Evolutionary conservation across 2,888 invertebrate genomes (phyloP), one percentile per base, ranked within the genome.

Genomic region (Tetragonula carbonaria): DNA sequence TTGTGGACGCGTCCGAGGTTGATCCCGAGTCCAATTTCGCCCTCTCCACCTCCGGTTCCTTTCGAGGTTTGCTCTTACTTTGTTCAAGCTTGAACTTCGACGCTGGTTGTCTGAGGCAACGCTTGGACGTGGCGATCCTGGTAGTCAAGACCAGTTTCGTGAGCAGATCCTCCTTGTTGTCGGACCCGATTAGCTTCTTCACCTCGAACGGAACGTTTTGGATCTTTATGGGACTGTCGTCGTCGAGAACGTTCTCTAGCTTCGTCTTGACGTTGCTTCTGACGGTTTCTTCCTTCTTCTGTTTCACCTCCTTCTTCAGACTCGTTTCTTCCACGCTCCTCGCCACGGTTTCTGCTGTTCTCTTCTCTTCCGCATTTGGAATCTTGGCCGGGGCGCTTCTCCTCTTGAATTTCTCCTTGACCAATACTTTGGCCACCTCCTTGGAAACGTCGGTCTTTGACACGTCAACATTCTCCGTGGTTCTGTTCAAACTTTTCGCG

Each of bases 151-250:
- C 90, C 57, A 91, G 71, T 38, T 87, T 91, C 2, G 79, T 82
- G 50, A 90, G 63, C 38, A 91, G 57, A 74, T 92, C 91, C 0
- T 91, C 90, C 45, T 88, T 88, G 16, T 76, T 84, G 23, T 67
- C 80, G 0, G 87, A 74, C 0, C 85, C 90, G n/a, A 92, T 80
- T 1, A 92, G 80, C 72, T 90, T 92, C 72, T 90, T 91, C 23
- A 91, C 92, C 68, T 92, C 92, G 33, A 88, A 87, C 2, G 90
- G 88, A 1, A 92, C 86, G 16, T 83, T 81, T 16, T 79, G 84
- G 0, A 91, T 76, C 51, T 88, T 88, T 1, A 90, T 84, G 8
- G 85, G 74, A 38, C 85, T 78, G 4, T 89, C 88, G 18, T 86
- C 73, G 8, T 88, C 88, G 3, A 50, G 4, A 0, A 77, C 67